Base-by-base conservation (phyloP, 2,888 invertebrate species). In the Campaea margaritaria region DNA sequence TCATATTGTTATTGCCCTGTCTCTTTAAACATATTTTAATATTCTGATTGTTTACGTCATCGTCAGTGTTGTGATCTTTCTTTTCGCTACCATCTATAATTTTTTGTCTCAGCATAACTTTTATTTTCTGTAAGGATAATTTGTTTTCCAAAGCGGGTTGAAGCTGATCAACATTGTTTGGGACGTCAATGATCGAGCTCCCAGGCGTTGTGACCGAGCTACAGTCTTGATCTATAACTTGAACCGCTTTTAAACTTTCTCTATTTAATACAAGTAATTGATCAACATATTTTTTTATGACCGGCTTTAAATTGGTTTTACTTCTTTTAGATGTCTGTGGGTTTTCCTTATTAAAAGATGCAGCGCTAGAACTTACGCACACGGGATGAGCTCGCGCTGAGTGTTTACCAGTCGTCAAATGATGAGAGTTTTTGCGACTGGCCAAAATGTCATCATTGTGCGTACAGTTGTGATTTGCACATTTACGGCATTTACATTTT, bases 121-220 rank as follows among this genome's bases (percentile, higher is more conserved):
- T 88, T 41, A 91, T 78, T 75, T 89, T 83, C 71, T 90, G 82
- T 50, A 91, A 73, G 7, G 90, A 89, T 68, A 91, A 84, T 70
- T 83, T 85, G 46, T 77, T 80, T 27, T 76, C 70, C 28, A 75
- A 10, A 4, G 57, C 58, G n/a, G 70, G 31, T 63, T 77, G 80
- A 31, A 67, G 70, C 28, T 68, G 70, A 43, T 76, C 69, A 12
- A 79, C 62, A 72, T 93, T 93, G 36, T 74, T 77, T 11, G 85
- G 77, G 0, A 85, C 78, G 64, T 92, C 86, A 34, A 93, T 81
- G 51, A 93, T 81, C 0, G 93, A 93, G 68, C 91, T 93, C 4
- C 86, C 82, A 14, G 93, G 93, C 12, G 93, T 93, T n/a, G 83
- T 74, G 3, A 91, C 83, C 1, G 86, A 80, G 69, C 93, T 93